phyloP scores from a whole-genome alignment of 2,888 invertebrate genomes.

The Prosopocoilus inquinatus region DNA sequence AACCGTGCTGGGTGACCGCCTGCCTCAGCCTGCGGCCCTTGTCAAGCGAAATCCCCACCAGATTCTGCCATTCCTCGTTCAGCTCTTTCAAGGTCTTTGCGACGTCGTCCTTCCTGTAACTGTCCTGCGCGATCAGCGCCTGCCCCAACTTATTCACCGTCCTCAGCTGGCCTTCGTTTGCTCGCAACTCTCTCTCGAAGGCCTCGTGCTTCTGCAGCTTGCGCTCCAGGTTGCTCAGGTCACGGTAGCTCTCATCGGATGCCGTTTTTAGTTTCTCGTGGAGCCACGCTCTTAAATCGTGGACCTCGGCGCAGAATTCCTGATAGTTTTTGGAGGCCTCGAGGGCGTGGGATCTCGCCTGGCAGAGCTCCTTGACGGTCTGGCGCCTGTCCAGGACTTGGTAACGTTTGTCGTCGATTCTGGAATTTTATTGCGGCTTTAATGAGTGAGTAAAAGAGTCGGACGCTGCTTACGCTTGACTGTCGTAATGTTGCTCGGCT shows the following conservation, averaged over 20 bases:
- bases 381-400: constrained; percentile 75
- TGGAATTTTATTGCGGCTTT: constrained; percentile 37
- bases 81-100: constrained; percentile 65
- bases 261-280: constrained; percentile 89
- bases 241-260: constrained; percentile 89
- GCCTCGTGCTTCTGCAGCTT: constrained; percentile 96
- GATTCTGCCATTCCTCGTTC: constrained; percentile 74
- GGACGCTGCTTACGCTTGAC: constrained; percentile 63
- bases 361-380: constrained; percentile 71
- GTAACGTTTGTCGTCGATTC: constrained; percentile 69
- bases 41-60: constrained; percentile 65
- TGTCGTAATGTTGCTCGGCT: constrained; percentile 76
- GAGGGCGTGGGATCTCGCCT: constrained; percentile 70
- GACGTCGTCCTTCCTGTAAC: constrained; percentile 71
- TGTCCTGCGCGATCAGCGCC: constrained; percentile 67
- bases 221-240: constrained; percentile 83
- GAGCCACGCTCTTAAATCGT: constrained; percentile 88
- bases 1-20: constrained; percentile 79
- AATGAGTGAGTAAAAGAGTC: constrained; percentile 7
- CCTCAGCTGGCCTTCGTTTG: constrained; percentile 89
- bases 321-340: constrained; percentile 87
- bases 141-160: constrained; percentile 81
- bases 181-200: constrained; percentile 90
- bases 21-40: constrained; percentile 74
- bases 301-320: constrained; percentile 88